Percentiles rank a stretch among this genome's conserved stretches.
These are phyloP conservation scores for Tachina lurida DNA, from an alignment of 2,888 invertebrate species.

Conservation along the genomic window DNA sequence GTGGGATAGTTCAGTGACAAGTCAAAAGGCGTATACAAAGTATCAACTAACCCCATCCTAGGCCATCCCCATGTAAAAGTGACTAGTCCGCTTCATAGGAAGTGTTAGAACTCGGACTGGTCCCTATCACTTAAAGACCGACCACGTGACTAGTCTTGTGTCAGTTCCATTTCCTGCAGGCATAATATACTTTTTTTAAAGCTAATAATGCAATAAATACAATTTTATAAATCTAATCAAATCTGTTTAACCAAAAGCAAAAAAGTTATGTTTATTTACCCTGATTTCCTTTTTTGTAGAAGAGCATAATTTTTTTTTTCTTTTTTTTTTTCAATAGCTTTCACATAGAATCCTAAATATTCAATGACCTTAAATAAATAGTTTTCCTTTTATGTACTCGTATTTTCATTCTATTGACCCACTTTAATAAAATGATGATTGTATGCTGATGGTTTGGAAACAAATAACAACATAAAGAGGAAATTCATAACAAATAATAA, in stretches of 20 bases:
- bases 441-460: slow-evolving; percentile 16
- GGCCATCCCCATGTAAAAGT: too few relatives aligned
- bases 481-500: slow-evolving; percentile 46
- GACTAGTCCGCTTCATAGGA: too few relatives aligned
- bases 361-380: slow-evolving; percentile 59
- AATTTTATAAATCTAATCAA: slow-evolving; percentile 24
- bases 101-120: too few relatives aligned
- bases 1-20: too few relatives aligned
- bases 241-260: slow-evolving; percentile 10
- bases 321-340: slow-evolving; percentile 29
- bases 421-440: slow-evolving; percentile 48
- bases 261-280: slow-evolving; percentile 9
- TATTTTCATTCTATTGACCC: slow-evolving; percentile 54
- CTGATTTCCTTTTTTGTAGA: slow-evolving; percentile 23
- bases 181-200: not conserved
- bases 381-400: slow-evolving; percentile 29
- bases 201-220: not conserved
- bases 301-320: slow-evolving; percentile 30
- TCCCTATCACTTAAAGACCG: too few relatives aligned
- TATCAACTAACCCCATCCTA: too few relatives aligned
- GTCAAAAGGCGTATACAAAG: too few relatives aligned
- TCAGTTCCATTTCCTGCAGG: not conserved
- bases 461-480: slow-evolving; percentile 12
- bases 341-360: slow-evolving; percentile 35
- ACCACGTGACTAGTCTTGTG: too few relatives aligned